Conservation (phyloP, 2,888 invertebrate genomes). For the Leptinotarsa haldemani region DNA sequence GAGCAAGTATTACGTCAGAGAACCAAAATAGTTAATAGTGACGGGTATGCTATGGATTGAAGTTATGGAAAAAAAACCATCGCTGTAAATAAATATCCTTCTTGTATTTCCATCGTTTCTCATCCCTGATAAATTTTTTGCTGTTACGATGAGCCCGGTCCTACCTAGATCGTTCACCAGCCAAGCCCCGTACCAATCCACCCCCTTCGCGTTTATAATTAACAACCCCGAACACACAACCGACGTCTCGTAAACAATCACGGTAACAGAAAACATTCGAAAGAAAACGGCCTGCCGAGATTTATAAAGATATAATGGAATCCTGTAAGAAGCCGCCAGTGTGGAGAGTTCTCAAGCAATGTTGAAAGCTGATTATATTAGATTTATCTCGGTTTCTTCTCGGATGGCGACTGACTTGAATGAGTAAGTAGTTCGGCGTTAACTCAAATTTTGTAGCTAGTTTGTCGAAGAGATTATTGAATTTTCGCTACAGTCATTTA, state of each 20-base stretch:
- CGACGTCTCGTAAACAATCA: slow-evolving; percentile 30
- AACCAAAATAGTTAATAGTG: no score
- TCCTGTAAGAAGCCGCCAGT: slow-evolving; percentile 55
- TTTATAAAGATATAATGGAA: slow-evolving; percentile 57
- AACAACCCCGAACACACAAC: slow-evolving; percentile 3
- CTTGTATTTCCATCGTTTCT: no score
- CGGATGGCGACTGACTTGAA: slow-evolving; percentile 56
- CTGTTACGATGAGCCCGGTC: no score
- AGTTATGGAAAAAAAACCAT: no score
- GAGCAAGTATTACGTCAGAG: no score
- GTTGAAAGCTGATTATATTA: slow-evolving; percentile 59
- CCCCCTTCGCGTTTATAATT: slow-evolving; percentile 1
- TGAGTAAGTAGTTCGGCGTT: slow-evolving; percentile 51
- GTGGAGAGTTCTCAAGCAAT: slow-evolving; percentile 51
- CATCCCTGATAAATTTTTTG: no score
- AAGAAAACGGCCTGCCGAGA: slow-evolving; percentile 51
- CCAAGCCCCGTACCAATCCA: not conserved
- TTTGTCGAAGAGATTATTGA: slow-evolving; percentile 43
- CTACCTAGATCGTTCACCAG: no score
- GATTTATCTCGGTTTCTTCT: slow-evolving; percentile 58
- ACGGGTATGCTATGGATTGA: no score
- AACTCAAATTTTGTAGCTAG: slow-evolving; percentile 47
- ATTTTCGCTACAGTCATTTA: slow-evolving; percentile 37
- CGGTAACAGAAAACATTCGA: slow-evolving; percentile 39
- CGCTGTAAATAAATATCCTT: no score